Percentiles rank a stretch among this genome's conserved stretches.
Evolutionary conservation across 2,113 vertebrate species (phyloP).

Genomic region (Sander vitreus): DNA sequence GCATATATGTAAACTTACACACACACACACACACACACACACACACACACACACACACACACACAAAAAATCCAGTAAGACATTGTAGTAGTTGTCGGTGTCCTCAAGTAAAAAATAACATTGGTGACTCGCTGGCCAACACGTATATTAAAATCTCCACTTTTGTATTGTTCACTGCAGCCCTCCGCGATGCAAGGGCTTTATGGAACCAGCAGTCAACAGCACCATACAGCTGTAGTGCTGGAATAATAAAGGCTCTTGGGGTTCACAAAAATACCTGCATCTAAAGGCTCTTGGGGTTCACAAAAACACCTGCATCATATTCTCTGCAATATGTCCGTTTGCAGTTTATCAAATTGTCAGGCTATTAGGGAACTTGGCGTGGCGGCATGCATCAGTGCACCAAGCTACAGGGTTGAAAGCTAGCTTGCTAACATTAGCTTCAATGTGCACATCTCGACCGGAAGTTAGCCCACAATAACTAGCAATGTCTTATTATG

Average conservation of each 20-base stretch:
- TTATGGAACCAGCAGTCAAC: background rate
- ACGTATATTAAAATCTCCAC: background rate
- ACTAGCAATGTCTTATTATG: background rate
- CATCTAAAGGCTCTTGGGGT: rapidly evolving
- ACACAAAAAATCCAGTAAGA: background rate
- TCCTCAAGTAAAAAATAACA: background rate
- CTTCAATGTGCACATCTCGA: slow-evolving; percentile 38
- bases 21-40: background rate
- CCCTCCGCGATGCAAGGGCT: background rate
- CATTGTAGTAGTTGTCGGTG: rapidly evolving
- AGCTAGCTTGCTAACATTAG: slow-evolving; percentile 63
- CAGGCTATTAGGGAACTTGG: background rate
- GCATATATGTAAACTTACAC: background rate
- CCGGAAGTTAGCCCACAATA: background rate
- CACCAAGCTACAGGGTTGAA: slow-evolving; percentile 22
- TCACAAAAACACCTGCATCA: rapidly evolving
- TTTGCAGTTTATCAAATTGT: background rate
- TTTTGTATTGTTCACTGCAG: slow-evolving; percentile 50
- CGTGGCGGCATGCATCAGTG: slow-evolving; percentile 21
- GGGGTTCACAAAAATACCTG: too few species aligned
- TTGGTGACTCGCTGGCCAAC: background rate
- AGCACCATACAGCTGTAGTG: background rate
- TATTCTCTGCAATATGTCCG: rapidly evolving
- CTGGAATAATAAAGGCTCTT: background rate
- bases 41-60: background rate